A percentile compares a stretch with the other conserved stretches of the same genome.
Evolutionary conservation across 2,888 invertebrate genomes (phyloP).

Genomic region (Noctua janthe): DNA sequence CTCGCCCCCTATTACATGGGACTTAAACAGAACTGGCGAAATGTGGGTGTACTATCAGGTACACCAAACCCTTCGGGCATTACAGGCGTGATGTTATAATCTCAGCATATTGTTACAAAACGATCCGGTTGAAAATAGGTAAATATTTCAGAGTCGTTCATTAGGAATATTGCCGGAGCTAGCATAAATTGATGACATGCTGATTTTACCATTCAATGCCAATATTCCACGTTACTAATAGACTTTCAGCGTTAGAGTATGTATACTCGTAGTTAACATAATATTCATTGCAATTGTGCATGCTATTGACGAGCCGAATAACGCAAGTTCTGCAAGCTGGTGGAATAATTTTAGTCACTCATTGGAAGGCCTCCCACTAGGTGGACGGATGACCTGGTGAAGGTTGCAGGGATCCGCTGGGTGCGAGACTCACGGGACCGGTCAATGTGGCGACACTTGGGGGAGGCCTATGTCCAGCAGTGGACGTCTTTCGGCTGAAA

Average conservation of each 20-base stretch:
- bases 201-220: background rate
- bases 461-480: too few relatives aligned
- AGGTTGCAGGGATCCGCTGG: too few relatives aligned
- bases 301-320: background rate
- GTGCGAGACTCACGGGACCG: too few relatives aligned
- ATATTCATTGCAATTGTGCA: background rate
- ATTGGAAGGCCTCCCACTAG: background rate
- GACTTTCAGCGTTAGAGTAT: background rate
- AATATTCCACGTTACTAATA: slow-evolving; percentile 6
- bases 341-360: background rate
- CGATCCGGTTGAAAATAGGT: background rate
- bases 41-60: too few relatives aligned
- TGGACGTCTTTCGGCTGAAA: too few relatives aligned
- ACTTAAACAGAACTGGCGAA: too few relatives aligned
- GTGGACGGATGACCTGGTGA: too few relatives aligned
- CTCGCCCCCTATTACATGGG: too few relatives aligned
- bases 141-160: background rate
- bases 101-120: background rate
- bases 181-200: background rate
- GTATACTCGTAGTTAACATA: background rate
- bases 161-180: background rate
- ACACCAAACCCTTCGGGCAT: too few relatives aligned
- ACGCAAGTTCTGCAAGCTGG: background rate
- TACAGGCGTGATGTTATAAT: background rate
- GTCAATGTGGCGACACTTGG: too few relatives aligned